These are phyloP conservation scores for Tragulus kanchil DNA, from an alignment of 2,113 vertebrate genomes.

Conservation along the genomic window DNA sequence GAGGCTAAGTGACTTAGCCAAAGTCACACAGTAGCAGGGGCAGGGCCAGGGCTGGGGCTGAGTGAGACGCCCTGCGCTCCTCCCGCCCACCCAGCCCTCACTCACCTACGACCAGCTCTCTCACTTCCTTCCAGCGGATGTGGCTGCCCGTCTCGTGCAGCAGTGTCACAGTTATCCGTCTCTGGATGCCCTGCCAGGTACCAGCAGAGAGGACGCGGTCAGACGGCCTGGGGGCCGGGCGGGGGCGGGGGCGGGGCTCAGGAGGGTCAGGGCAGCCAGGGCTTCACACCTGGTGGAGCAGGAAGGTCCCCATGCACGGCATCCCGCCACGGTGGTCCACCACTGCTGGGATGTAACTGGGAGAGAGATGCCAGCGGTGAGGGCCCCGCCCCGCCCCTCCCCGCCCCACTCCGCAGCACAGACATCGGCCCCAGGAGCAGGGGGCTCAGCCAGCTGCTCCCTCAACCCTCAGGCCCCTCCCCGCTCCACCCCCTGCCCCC, in stretches of 20 bases:
- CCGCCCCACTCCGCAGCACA: fast-evolving
- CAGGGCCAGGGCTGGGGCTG: background rate
- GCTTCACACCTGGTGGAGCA: conserved; percentile 95
- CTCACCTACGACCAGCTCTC: conserved; percentile 98
- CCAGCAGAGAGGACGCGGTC: background rate
- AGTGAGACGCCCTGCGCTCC: fast-evolving
- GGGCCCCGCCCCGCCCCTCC: too few species aligned
- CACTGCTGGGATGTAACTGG: conserved; percentile 96
- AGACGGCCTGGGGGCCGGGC: background rate
- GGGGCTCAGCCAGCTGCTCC: too few species aligned
- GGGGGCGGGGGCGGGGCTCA: fast-evolving
- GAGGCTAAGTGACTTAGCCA: background rate
- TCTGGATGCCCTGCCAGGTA: conserved; percentile 94
- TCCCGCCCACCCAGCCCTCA: background rate
- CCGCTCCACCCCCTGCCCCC: background rate
- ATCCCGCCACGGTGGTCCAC: conserved; percentile 98
- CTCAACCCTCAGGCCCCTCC: background rate
- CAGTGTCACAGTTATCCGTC: conserved; percentile 95
- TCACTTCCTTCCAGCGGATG: conserved; percentile 96
- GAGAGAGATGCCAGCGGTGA: conserved; percentile 61
- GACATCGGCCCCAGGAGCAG: fast-evolving
- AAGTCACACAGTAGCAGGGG: background rate
- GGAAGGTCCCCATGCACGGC: conserved; percentile 97
- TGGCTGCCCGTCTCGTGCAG: conserved; percentile 96
- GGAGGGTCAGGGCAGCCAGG: background rate